These are phyloP conservation scores for Parazoanthus atlanticus DNA, from an alignment of 92 coral and sea anemone species.

Conservation along the genomic window DNA sequence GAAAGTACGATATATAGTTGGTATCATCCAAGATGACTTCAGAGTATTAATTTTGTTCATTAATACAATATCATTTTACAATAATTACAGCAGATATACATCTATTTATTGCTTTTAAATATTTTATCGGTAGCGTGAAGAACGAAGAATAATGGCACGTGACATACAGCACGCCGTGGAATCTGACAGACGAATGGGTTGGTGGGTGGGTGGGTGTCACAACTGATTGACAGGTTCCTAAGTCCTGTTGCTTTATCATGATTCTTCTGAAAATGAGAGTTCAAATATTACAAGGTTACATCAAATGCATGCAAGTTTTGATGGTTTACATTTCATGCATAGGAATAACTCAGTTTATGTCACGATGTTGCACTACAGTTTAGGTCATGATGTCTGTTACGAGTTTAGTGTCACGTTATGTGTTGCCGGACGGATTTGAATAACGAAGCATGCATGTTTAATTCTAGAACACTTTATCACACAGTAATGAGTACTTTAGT, in stretches of 20 bases:
- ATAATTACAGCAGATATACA: constrained; percentile 7
- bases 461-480: constrained; percentile 24
- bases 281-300: constrained; percentile 43
- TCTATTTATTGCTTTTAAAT: constrained; percentile 25
- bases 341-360: neutral
- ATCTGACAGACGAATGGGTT: constrained; percentile 32
- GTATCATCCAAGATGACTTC: constrained; percentile 3
- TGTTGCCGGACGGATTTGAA: neutral
- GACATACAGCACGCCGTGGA: constrained; percentile 28
- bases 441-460: neutral
- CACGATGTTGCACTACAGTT: neutral
- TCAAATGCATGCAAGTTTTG: constrained; percentile 37
- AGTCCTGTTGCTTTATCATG: constrained; percentile 39
- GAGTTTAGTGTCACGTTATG: neutral
- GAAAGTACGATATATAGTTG: neutral
- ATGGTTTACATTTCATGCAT: neutral
- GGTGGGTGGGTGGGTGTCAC: constrained; percentile 37
- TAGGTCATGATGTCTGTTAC: neutral
- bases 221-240: constrained; percentile 41
- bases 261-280: constrained; percentile 43
- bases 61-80: constrained; percentile 14
- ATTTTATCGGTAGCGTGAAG: constrained; percentile 9
- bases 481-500: neutral
- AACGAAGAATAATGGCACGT: constrained; percentile 41
- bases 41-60: neutral